A percentile compares a stretch with the other conserved stretches of the same genome.
These are phyloP conservation scores for Oryctes rhinoceros DNA, from an alignment of 1,140 invertebrate genomes.

Conservation along the genomic window DNA sequence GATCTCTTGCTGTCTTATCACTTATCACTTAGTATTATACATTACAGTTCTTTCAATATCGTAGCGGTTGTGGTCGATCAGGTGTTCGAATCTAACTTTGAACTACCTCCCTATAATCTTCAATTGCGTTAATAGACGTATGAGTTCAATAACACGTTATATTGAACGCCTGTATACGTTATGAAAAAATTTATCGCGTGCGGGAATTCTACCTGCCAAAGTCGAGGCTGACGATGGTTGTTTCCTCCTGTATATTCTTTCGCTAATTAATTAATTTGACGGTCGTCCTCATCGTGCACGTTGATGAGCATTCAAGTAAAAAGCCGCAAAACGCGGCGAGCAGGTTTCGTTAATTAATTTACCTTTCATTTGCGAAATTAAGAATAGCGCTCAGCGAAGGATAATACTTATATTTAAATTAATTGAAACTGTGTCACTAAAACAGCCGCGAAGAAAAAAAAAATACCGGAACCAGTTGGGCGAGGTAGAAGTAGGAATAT, in stretches of 20 bases:
- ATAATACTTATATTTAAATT: not conserved
- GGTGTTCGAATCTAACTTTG: too few species aligned
- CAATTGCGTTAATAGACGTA: too few species aligned
- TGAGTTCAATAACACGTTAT: too few species aligned
- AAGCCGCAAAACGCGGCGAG: not conserved
- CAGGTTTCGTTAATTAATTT: slow-evolving; percentile 1
- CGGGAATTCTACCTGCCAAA: not conserved
- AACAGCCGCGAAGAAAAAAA: not conserved
- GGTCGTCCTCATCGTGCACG: not conserved
- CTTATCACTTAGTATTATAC: too few species aligned
- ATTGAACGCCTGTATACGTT: too few species aligned
- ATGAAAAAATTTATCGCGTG: not conserved
- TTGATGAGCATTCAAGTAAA: not conserved
- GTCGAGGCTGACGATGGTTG: not conserved
- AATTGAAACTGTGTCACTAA: slow-evolving; percentile 13
- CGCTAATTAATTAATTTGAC: slow-evolving; percentile 10
- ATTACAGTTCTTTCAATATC: too few species aligned
- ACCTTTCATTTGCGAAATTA: slow-evolving; percentile 9
- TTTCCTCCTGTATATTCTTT: not conserved
- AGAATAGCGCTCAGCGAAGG: not conserved
- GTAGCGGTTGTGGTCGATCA: too few species aligned
- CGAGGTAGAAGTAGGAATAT: not conserved
- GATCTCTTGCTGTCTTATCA: too few species aligned
- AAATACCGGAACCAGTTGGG: not conserved
- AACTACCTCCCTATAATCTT: too few species aligned